phyloP scores from a whole-genome alignment of 2,888 invertebrate genomes.

The Crematogaster levior region DNA sequence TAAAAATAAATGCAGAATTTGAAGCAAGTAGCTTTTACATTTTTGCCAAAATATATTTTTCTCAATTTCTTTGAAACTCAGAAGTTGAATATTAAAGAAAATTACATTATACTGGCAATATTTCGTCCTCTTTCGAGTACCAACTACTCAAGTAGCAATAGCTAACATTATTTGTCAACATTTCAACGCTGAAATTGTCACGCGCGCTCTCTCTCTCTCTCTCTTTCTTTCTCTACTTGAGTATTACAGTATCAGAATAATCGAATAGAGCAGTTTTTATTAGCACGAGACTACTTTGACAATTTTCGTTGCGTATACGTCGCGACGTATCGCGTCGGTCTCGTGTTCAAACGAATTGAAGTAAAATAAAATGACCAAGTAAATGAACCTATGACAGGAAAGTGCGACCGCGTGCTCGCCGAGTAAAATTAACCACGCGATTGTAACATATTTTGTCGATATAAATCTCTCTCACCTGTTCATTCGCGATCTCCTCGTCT shows the following conservation, averaged over 20 bases:
- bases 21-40: not conserved
- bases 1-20: not conserved
- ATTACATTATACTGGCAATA: not conserved
- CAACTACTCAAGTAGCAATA: not conserved
- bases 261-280: not conserved
- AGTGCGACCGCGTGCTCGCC: constrained; percentile 62
- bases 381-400: not conserved
- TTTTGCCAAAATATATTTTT: not conserved
- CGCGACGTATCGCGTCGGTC: no score
- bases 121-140: not conserved
- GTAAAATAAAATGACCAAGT: not conserved
- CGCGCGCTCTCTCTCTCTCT: no score
- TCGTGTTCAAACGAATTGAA: not conserved
- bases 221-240: no score
- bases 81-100: not conserved
- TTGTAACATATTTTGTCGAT: not conserved
- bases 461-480: constrained; percentile 68
- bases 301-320: not conserved
- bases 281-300: not conserved
- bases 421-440: constrained; percentile 60
- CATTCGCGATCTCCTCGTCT: constrained; percentile 72
- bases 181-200: no score
- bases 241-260: no score
- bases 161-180: no score
- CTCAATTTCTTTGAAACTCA: not conserved